Base-by-base conservation (phyloP, 2,888 invertebrate species). In the Eupithecia abbreviata region DNA sequence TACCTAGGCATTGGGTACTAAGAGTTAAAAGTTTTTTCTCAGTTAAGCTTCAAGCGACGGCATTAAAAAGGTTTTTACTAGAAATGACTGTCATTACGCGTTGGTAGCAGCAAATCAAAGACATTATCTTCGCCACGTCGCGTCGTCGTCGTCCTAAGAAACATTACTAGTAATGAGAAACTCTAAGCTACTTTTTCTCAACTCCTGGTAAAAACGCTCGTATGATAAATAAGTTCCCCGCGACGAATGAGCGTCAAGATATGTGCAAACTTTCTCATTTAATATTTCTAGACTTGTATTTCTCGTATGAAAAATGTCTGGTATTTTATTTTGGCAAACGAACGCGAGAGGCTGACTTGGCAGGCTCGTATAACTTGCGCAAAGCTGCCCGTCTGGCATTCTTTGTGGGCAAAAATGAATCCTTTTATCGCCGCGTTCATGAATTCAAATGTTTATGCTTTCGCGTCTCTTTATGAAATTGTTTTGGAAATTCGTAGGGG, bases 271-370 rank as follows among this genome's bases (percentile, higher is more conserved):
- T 75, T 77, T 69, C 47, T 43, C 69, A 72, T 70, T 67, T 73
- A 45, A 73, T 73, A 73, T 74, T 76, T 76, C 70, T 74, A 73
- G 75, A 72, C 75, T 76, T 71, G 71, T 74, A 45, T 45, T 30
- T 72, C 66, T 6, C 75, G 43, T 49, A 72, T 74, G 75, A 77
- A 76, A 81, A 80, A 77, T 80, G 45, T 70, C 67, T 30, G 65
- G 55, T 72, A 78, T 78, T 68, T 78, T 76, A 76, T 80, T 81
- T 80, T 80, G 78, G 77, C 77, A 81, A 73, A 75, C 72, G 77
- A 78, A 73, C 62, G 75, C 75, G 72, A 72, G 67, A 58, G 76
- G 69, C 69, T 71, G 71, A 67, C 78, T 77, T 78, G 73, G 80
- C 78, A 74, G 71, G 65, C 77, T 73, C 80, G 65, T 71, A 75